These are phyloP conservation scores for Sussaba pulchella DNA, from an alignment of 2,888 invertebrate species.

Conservation along the genomic window DNA sequence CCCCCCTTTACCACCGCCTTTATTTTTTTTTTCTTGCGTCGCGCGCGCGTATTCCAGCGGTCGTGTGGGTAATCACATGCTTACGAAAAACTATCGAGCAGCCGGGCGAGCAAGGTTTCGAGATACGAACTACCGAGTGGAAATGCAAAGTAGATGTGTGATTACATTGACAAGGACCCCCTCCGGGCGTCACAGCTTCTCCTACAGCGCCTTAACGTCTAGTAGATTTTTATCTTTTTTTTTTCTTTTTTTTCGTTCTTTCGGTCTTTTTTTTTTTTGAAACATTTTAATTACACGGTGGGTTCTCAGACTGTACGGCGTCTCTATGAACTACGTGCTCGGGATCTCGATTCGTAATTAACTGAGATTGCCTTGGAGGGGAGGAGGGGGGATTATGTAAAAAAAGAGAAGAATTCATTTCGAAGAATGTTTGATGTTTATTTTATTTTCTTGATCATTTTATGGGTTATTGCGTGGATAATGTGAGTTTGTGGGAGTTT, in stretches of 20 bases:
- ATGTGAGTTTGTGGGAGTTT: no score
- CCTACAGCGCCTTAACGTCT: neutral
- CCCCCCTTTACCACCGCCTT: neutral
- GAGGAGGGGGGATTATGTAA: no score
- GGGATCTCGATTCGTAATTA: neutral
- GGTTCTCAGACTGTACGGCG: constrained; percentile 16
- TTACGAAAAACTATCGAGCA: neutral
- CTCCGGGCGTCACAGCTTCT: neutral
- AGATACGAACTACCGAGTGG: constrained; percentile 37
- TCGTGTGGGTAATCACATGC: constrained; percentile 4
- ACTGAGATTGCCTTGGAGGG: no score
- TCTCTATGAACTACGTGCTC: constrained; percentile 16
- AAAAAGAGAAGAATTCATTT: no score
- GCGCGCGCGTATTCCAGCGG: neutral
- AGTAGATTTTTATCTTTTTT: constrained; percentile 29
- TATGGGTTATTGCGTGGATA: no score
- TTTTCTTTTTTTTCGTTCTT: neutral
- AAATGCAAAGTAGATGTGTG: constrained; percentile 43
- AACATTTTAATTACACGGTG: constrained; percentile 10
- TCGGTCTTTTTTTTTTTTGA: no score
- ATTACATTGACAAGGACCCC: constrained; percentile 33
- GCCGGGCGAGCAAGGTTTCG: constrained; percentile 19
- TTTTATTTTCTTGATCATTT: no score
- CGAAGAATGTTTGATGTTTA: no score
- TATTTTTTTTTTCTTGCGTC: no score